Percentiles rank a stretch among this genome's conserved stretches.
These are phyloP conservation scores for Goniozus legneri DNA, from an alignment of 1,140 invertebrate species.

Conservation along the genomic window DNA sequence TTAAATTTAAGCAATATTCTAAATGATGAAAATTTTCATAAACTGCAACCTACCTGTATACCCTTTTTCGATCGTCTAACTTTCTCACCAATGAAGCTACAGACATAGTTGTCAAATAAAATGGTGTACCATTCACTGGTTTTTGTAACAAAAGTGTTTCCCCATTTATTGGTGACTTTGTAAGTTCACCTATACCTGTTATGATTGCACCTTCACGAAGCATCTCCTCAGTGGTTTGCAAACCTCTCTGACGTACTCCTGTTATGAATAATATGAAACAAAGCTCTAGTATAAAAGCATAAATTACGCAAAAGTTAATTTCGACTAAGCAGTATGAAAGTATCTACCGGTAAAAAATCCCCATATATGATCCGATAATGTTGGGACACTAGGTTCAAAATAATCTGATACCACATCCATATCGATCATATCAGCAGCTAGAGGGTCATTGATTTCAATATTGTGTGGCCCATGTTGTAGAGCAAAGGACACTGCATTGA, in stretches of 20 bases:
- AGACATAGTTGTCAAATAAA: constrained; percentile 70
- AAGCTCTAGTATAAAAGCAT: neutral
- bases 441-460: constrained; percentile 69
- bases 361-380: constrained; percentile 73
- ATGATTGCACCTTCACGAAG: constrained; percentile 70
- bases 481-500: constrained; percentile 72
- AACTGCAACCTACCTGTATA: constrained; percentile 53
- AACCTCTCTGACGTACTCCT: constrained; percentile 65
- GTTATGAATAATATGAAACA: constrained; percentile 10
- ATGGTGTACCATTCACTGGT: constrained; percentile 64
- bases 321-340: too few species aligned
- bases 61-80: constrained; percentile 63
- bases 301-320: too few species aligned
- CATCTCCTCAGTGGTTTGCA: constrained; percentile 78
- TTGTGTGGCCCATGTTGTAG: constrained; percentile 60
- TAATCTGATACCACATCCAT: constrained; percentile 73
- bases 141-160: constrained; percentile 65
- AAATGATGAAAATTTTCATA: too few species aligned
- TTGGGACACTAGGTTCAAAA: constrained; percentile 69
- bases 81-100: constrained; percentile 65
- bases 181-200: constrained; percentile 71
- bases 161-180: constrained; percentile 46
- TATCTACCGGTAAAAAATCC: constrained; percentile 67
- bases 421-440: constrained; percentile 71
- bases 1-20: constrained; percentile 10